A percentile compares a stretch with the other conserved stretches of the same genome.
phyloP scores from a whole-genome alignment of 2,113 vertebrate species.

The Procapra przewalskii region DNA sequence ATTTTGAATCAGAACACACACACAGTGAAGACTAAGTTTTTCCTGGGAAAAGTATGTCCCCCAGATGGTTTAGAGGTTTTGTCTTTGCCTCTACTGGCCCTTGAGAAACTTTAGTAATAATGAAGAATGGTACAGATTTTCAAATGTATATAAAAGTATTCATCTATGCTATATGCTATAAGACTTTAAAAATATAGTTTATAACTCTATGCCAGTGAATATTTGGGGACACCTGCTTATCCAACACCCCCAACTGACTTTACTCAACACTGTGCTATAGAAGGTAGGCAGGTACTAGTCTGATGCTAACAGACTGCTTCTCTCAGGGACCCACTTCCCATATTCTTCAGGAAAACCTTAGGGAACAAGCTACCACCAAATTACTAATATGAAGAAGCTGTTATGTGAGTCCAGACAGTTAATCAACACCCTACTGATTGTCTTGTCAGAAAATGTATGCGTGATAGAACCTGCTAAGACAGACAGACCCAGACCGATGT shows the following conservation, averaged over 20 bases:
- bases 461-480: background rate
- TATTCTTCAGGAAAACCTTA: background rate
- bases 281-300: background rate
- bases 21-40: background rate
- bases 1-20: background rate
- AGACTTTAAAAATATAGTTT: slow-evolving; percentile 29
- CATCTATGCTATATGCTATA: background rate
- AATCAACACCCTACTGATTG: background rate
- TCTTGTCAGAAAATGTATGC: background rate
- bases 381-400: background rate
- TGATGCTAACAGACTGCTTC: background rate
- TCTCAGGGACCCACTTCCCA: background rate
- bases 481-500: background rate
- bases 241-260: background rate
- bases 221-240: background rate
- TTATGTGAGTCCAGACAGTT: background rate
- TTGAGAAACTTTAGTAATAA: background rate
- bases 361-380: background rate
- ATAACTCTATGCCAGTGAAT: background rate
- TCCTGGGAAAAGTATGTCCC: background rate
- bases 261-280: background rate
- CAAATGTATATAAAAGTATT: slow-evolving; percentile 11
- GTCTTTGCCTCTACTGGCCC: background rate
- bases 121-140: background rate
- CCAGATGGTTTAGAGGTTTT: background rate